Percentiles rank a stretch among this genome's conserved stretches.
Evolutionary conservation across 2,797 vertebrate genomes (phyloP).

Genomic region (Orestias chungarensis): DNA sequence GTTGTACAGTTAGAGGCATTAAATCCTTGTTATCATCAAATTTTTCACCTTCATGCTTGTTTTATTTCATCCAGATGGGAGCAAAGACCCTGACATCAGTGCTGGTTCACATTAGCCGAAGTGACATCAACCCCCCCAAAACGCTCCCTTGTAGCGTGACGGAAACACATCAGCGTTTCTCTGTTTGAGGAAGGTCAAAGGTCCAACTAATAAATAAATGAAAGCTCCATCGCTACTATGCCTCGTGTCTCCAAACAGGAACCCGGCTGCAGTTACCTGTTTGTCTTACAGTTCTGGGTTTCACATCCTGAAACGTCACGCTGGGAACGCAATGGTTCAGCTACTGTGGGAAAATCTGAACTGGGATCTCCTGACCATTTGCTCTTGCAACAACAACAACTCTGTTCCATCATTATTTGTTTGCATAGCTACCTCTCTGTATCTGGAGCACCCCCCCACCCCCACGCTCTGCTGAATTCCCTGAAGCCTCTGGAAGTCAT

Average conservation of each 20-base stretch:
- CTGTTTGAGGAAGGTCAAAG: constrained; percentile 37
- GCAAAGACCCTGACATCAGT: constrained; percentile 63
- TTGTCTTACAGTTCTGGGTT: constrained; percentile 37
- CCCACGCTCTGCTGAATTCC: constrained; percentile 39
- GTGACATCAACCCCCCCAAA: constrained; percentile 69
- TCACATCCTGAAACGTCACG: constrained; percentile 31
- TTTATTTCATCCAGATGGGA: constrained; percentile 78
- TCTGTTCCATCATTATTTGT: constrained; percentile 65
- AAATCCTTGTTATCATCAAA: constrained; percentile 77
- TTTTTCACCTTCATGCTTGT: constrained; percentile 74
- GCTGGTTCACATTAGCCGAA: constrained; percentile 69
- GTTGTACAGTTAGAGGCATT: constrained; percentile 72
- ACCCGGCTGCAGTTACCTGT: constrained; percentile 30
- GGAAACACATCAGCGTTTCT: constrained; percentile 33
- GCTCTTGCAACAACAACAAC: constrained; percentile 74
- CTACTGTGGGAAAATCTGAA: constrained; percentile 71
- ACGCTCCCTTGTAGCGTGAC: constrained; percentile 31
- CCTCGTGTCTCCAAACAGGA: constrained; percentile 22
- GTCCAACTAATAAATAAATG: constrained; percentile 53
- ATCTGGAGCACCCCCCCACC: constrained; percentile 57
- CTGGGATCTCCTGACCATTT: constrained; percentile 65
- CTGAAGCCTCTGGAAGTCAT: constrained; percentile 65
- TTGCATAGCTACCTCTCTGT: constrained; percentile 68
- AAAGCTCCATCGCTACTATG: constrained; percentile 21
- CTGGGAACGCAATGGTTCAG: constrained; percentile 37